These are phyloP conservation scores for Pteronotus mesoamericanus DNA, from an alignment of 2,797 vertebrate genomes.

Conservation along the genomic window DNA sequence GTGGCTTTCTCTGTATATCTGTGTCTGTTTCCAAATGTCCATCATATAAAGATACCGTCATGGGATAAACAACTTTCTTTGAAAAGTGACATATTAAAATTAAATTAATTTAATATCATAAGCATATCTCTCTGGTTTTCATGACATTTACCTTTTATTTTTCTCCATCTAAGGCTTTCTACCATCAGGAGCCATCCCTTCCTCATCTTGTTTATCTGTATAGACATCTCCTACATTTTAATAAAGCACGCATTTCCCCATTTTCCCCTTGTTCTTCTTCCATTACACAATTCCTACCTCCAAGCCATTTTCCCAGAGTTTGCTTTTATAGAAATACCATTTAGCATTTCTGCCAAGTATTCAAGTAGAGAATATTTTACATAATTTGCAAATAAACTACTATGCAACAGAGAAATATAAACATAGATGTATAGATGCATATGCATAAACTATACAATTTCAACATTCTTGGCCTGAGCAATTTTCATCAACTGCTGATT, in stretches of 20 bases:
- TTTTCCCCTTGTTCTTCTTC: not conserved
- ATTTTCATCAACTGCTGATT: not conserved
- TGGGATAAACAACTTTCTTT: not conserved
- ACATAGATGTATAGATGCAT: not conserved
- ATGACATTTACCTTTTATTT: not conserved
- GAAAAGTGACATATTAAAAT: not conserved
- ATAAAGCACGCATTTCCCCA: not conserved
- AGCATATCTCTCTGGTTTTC: not conserved
- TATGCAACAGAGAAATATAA: not conserved
- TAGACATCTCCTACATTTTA: not conserved
- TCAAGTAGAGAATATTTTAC: not conserved
- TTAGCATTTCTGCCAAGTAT: not conserved
- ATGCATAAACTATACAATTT: not conserved
- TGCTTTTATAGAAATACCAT: not conserved
- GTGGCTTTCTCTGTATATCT: not conserved
- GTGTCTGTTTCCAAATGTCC: not conserved
- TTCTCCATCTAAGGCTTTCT: not conserved
- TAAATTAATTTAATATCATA: not conserved
- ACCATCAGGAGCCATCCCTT: not conserved
- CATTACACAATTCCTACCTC: not conserved
- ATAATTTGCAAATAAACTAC: not conserved
- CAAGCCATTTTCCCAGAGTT: constrained; percentile 3
- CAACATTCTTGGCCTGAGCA: not conserved
- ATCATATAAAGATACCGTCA: not conserved
- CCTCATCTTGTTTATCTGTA: not conserved